A percentile compares a stretch with the other conserved stretches of the same genome.
phyloP scores from a whole-genome alignment of 1,140 invertebrate species.

The Asobara japonica region DNA sequence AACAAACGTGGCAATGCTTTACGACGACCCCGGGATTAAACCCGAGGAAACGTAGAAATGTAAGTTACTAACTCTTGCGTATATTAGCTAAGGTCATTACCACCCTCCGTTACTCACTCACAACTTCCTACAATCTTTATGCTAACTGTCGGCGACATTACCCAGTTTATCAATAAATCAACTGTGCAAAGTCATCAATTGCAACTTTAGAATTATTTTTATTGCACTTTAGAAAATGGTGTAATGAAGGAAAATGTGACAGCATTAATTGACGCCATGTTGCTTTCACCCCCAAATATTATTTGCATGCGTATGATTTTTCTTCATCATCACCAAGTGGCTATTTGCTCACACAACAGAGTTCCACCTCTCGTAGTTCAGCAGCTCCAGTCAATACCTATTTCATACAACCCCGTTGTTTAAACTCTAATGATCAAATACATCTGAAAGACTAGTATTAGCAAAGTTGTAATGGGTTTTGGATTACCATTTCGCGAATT shows the following conservation, averaged over 20 bases:
- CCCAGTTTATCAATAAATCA: neutral
- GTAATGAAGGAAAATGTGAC: neutral
- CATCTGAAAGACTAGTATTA: constrained; percentile 2
- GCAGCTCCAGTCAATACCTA: neutral
- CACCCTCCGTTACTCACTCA: neutral
- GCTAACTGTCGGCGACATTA: neutral
- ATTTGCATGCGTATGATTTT: too few species aligned
- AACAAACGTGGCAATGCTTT: constrained; percentile 40
- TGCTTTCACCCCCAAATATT: too few species aligned
- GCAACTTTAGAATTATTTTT: neutral
- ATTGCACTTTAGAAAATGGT: neutral
- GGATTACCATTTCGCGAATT: constrained; percentile 25
- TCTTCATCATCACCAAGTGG: neutral
- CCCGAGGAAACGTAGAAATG: constrained; percentile 9
- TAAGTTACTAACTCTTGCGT: constrained; percentile 22
- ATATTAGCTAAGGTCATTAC: constrained; percentile 13
- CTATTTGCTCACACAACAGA: neutral
- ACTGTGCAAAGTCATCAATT: neutral
- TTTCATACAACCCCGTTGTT: constrained; percentile 11
- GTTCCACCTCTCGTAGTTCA: neutral
- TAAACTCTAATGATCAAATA: constrained; percentile 3
- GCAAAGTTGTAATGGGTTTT: constrained; percentile 23
- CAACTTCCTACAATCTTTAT: constrained; percentile 8
- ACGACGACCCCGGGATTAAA: constrained; percentile 35
- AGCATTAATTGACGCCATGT: too few species aligned